Percentiles rank a stretch among this genome's conserved stretches.
These are phyloP conservation scores for Cynopterus sphinx DNA, from an alignment of 2,797 vertebrate species.

Conservation along the genomic window DNA sequence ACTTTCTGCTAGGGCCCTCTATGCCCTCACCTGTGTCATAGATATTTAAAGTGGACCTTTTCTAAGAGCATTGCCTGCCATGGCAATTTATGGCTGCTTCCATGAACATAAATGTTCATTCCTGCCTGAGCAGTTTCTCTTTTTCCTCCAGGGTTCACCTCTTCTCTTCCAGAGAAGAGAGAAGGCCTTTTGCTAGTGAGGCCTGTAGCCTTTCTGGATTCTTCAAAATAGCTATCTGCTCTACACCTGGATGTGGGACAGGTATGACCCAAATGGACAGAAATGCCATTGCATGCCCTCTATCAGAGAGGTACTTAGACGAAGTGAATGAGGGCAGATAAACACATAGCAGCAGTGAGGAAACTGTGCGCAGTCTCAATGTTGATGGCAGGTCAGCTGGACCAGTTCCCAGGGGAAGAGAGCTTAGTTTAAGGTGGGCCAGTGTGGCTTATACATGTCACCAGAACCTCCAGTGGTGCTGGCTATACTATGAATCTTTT, in stretches of 20 bases:
- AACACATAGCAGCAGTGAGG: not conserved
- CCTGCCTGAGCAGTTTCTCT: not conserved
- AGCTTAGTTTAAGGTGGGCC: not conserved
- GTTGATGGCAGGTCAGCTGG: not conserved
- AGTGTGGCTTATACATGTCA: not conserved
- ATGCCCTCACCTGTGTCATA: not conserved
- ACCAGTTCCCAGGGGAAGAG: not conserved
- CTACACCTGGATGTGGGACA: not conserved
- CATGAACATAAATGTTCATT: not conserved
- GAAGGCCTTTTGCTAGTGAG: not conserved
- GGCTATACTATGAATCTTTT: not conserved
- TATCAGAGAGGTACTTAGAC: not conserved
- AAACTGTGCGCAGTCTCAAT: not conserved
- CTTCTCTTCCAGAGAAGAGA: not conserved
- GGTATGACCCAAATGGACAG: not conserved
- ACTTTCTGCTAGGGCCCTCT: not conserved
- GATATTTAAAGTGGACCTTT: not conserved
- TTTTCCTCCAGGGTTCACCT: not conserved
- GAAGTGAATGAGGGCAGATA: not conserved
- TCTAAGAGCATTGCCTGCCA: not conserved
- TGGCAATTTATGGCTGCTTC: not conserved
- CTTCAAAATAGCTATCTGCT: not conserved
- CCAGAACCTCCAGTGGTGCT: not conserved
- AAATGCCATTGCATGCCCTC: not conserved
- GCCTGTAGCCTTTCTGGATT: not conserved